phyloP scores from a whole-genome alignment of 2,888 invertebrate genomes.

The Halictus quadricinctus region DNA sequence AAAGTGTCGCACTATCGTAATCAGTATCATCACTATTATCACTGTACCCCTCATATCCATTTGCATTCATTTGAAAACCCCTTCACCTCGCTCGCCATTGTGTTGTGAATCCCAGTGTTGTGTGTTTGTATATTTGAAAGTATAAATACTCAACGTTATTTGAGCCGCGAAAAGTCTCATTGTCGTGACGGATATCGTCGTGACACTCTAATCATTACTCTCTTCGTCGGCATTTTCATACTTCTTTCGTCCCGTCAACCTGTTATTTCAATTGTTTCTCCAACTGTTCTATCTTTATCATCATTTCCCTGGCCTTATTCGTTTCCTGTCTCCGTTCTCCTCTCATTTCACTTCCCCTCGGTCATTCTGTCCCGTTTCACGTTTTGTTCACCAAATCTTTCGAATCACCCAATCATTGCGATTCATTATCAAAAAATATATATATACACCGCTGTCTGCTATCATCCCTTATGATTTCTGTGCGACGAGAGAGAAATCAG shows the following conservation, averaged over 20 bases:
- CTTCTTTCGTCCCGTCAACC: constrained; percentile 12
- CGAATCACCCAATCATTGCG: constrained; percentile 6
- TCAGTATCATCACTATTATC: constrained; percentile 67
- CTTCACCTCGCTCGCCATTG: constrained; percentile 71
- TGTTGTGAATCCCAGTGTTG: constrained; percentile 80
- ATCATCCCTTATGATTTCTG: constrained; percentile 42
- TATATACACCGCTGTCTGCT: constrained; percentile 17
- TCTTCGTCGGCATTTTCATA: constrained; percentile 53
- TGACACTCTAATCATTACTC: constrained; percentile 63
- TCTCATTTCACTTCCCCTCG: background rate
- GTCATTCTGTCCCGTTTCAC: background rate
- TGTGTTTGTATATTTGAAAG: constrained; percentile 81
- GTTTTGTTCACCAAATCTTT: background rate
- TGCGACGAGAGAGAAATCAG: constrained; percentile 65
- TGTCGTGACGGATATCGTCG: constrained; percentile 51
- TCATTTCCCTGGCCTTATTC: background rate
- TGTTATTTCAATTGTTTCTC: constrained; percentile 30
- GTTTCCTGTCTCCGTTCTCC: background rate
- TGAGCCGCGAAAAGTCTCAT: constrained; percentile 65
- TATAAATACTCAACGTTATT: constrained; percentile 82
- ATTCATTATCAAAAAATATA: constrained; percentile 9
- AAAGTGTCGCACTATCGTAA: constrained; percentile 67
- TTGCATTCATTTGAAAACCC: constrained; percentile 60
- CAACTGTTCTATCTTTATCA: constrained; percentile 2
- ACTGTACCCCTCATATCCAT: constrained; percentile 62